Evolutionary conservation across 1,140 invertebrate genomes (phyloP).

Genomic region (Drosophila ironensis): DNA sequence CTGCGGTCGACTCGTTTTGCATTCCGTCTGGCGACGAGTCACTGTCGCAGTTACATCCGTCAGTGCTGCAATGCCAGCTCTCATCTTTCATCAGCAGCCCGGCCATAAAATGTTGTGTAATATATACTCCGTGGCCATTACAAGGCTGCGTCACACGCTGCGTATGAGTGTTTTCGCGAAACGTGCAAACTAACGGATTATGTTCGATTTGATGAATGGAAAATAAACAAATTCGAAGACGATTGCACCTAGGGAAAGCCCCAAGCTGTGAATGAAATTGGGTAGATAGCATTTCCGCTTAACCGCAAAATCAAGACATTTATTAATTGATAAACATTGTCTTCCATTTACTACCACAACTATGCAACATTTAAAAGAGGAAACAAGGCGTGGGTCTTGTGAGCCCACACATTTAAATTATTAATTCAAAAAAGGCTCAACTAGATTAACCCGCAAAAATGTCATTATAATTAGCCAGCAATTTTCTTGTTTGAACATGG

Average conservation of each 20-base stretch:
- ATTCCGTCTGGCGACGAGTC: slow-evolving; percentile 27
- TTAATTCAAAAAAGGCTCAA: too few relatives aligned
- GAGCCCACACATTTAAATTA: too few relatives aligned
- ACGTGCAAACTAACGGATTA: slow-evolving; percentile 28
- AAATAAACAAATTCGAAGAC: slow-evolving; percentile 9
- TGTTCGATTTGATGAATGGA: slow-evolving; percentile 17
- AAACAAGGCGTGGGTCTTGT: too few relatives aligned
- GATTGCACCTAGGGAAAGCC: not conserved
- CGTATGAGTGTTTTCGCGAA: slow-evolving; percentile 71
- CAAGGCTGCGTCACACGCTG: slow-evolving; percentile 53
- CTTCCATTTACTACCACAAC: not conserved
- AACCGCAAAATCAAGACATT: not conserved
- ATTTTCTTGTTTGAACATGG: too few relatives aligned
- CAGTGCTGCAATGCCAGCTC: slow-evolving; percentile 18
- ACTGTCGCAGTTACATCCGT: slow-evolving; percentile 39
- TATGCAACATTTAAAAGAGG: not conserved
- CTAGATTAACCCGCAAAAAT: too few relatives aligned
- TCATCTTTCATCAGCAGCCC: not conserved
- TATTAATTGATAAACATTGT: not conserved
- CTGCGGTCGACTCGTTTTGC: slow-evolving; percentile 64
- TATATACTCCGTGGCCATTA: slow-evolving; percentile 72
- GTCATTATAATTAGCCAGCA: too few relatives aligned
- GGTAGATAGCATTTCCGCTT: not conserved
- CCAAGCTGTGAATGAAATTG: slow-evolving; percentile 14
- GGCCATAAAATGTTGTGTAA: slow-evolving; percentile 57